phyloP scores from a whole-genome alignment of 2,113 vertebrate species.

The Thymallus thymallus region DNA sequence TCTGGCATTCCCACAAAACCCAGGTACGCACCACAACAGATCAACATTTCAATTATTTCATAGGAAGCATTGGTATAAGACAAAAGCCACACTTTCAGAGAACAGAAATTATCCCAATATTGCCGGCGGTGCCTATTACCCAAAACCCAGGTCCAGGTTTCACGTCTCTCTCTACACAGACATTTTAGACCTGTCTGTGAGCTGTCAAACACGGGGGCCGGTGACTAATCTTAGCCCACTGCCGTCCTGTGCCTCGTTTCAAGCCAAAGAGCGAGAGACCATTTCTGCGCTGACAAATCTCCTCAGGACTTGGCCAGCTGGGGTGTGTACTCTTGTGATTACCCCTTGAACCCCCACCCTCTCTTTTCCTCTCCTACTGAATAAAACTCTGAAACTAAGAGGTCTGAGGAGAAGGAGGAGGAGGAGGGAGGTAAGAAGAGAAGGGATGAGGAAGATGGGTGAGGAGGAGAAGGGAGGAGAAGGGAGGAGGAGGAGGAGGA shows the following conservation, averaged over 20 bases:
- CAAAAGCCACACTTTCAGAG: slow-evolving; percentile 14
- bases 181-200: slow-evolving; percentile 29
- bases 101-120: slow-evolving; percentile 15
- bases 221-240: slow-evolving; percentile 34
- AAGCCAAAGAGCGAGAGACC: slow-evolving; percentile 17
- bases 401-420: slow-evolving; percentile 10
- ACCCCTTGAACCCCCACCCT: not conserved
- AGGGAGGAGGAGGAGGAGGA: not conserved
- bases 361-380: slow-evolving; percentile 18
- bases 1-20: not conserved
- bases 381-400: slow-evolving; percentile 22
- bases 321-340: slow-evolving; percentile 11
- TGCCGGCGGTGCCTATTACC: not conserved
- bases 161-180: slow-evolving; percentile 16
- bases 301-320: slow-evolving; percentile 16
- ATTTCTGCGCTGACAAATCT: slow-evolving; percentile 22
- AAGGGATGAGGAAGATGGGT: not conserved
- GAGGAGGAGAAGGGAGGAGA: not conserved
- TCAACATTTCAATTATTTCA: not conserved
- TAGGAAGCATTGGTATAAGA: not conserved
- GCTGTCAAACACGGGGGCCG: slow-evolving; percentile 24
- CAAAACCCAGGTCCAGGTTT: slow-evolving; percentile 1
- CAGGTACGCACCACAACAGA: not conserved
- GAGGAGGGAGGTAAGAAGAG: slow-evolving; percentile 39
- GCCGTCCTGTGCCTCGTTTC: slow-evolving; percentile 16